phyloP scores from a whole-genome alignment of 2,888 invertebrate species.

The Leptopilina syphax region DNA sequence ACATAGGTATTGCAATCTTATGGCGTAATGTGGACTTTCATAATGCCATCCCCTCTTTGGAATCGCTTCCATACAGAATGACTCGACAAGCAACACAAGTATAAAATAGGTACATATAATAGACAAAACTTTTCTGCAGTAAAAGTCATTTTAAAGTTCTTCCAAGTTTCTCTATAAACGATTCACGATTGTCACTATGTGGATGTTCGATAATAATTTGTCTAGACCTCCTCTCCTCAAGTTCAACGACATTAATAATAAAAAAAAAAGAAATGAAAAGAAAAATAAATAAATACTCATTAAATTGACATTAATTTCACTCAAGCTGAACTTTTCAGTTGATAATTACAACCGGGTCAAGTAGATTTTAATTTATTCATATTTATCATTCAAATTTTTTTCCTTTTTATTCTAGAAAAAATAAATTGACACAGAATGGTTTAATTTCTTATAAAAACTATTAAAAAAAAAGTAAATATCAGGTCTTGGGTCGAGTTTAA shows the following conservation, averaged over 20 bases:
- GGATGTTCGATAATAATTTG: neutral
- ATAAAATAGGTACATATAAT: slow-evolving; percentile 10
- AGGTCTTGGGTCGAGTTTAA: too few relatives aligned
- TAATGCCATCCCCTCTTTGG: slow-evolving; percentile 61
- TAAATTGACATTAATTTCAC: neutral
- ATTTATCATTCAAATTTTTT: neutral
- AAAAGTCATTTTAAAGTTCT: slow-evolving; percentile 38
- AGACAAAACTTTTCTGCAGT: slow-evolving; percentile 25
- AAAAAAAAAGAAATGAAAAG: neutral
- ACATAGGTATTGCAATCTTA: slow-evolving; percentile 61
- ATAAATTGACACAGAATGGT: too few relatives aligned
- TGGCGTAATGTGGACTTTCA: slow-evolving; percentile 67
- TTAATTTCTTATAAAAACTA: neutral
- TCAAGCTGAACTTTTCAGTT: neutral
- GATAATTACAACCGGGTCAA: neutral
- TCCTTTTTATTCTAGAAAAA: neutral
- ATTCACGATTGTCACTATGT: slow-evolving; percentile 6
- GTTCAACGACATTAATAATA: slow-evolving; percentile 14
- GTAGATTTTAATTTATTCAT: slow-evolving; percentile 1
- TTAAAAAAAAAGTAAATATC: too few relatives aligned
- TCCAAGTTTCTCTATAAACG: slow-evolving; percentile 27
- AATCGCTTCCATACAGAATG: slow-evolving; percentile 40
- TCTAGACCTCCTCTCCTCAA: neutral
- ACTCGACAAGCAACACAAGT: slow-evolving; percentile 23
- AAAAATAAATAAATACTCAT: neutral